A percentile compares a stretch with the other conserved stretches of the same genome.
These are phyloP conservation scores for Elaphurus davidianus DNA, from an alignment of 2,113 vertebrate genomes.

Conservation along the genomic window DNA sequence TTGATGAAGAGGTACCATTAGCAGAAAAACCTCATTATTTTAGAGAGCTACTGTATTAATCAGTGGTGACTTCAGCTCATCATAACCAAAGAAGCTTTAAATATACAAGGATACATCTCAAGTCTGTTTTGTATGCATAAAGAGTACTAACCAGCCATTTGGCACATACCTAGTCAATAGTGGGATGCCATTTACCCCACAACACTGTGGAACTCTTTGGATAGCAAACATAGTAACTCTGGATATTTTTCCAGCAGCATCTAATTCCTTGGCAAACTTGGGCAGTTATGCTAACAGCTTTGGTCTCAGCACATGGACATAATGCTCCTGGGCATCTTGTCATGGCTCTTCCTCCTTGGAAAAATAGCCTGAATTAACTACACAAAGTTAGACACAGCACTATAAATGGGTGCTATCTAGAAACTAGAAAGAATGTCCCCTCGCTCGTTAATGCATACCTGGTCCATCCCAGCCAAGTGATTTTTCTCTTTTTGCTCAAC, in stretches of 20 bases:
- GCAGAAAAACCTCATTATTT: conserved; percentile 38
- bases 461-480: neutral
- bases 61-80: conserved; percentile 39
- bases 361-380: conserved; percentile 33
- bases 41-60: conserved; percentile 47
- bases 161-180: conserved; percentile 75
- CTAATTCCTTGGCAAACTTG: conserved; percentile 80
- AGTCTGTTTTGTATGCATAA: conserved; percentile 78
- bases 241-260: conserved; percentile 78
- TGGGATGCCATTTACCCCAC: conserved; percentile 81
- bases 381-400: conserved; percentile 17
- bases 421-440: neutral
- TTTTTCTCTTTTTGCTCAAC: conserved; percentile 1
- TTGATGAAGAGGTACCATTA: conserved; percentile 6
- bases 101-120: conserved; percentile 63
- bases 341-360: neutral
- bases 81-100: conserved; percentile 52
- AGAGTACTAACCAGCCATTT: conserved; percentile 74
- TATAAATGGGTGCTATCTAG: neutral
- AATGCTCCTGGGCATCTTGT: conserved; percentile 50
- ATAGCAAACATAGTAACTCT: conserved; percentile 75
- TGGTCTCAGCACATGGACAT: conserved; percentile 67
- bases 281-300: conserved; percentile 71
- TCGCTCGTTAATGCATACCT: neutral
- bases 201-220: conserved; percentile 70